Evolutionary conservation across 2,113 vertebrate genomes (phyloP).

Genomic region (Zapus hudsonius): DNA sequence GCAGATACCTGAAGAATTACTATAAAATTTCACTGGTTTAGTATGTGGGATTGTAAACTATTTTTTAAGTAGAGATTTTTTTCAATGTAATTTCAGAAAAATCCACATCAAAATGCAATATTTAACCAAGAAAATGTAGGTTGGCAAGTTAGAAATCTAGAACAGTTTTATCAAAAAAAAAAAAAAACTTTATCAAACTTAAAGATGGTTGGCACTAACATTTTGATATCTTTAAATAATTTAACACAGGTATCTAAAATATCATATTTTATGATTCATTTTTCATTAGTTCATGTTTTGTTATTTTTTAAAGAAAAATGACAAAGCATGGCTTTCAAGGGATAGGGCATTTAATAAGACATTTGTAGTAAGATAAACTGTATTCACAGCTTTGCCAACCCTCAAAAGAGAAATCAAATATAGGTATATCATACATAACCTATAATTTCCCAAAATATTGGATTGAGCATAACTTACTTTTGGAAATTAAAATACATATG

Average conservation of each 20-base stretch:
- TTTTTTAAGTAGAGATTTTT: background rate
- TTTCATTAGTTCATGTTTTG: conserved; percentile 11
- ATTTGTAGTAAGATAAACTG: background rate
- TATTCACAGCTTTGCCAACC: conserved; percentile 4
- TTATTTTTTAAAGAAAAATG: background rate
- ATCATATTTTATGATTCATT: background rate
- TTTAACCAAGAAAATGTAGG: conserved; percentile 46
- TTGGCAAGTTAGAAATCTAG: conserved; percentile 6
- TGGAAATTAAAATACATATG: background rate
- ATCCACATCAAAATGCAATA: conserved; percentile 28
- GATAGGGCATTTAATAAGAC: background rate
- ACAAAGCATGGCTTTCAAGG: conserved; percentile 11
- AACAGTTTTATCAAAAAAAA: too few relatives aligned
- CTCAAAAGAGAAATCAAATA: background rate
- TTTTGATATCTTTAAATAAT: conserved; percentile 34
- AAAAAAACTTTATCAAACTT: too few relatives aligned
- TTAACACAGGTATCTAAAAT: conserved; percentile 18
- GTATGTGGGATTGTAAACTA: conserved; percentile 12
- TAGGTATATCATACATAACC: background rate
- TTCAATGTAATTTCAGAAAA: background rate
- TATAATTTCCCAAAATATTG: conserved; percentile 21
- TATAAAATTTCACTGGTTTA: conserved; percentile 51
- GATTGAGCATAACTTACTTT: background rate
- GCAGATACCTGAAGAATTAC: conserved; percentile 47
- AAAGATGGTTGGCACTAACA: background rate